Percentiles rank a stretch among this genome's conserved stretches.
Evolutionary conservation across 2,113 vertebrate genomes (phyloP).

Genomic region (Petaurus breviceps): DNA sequence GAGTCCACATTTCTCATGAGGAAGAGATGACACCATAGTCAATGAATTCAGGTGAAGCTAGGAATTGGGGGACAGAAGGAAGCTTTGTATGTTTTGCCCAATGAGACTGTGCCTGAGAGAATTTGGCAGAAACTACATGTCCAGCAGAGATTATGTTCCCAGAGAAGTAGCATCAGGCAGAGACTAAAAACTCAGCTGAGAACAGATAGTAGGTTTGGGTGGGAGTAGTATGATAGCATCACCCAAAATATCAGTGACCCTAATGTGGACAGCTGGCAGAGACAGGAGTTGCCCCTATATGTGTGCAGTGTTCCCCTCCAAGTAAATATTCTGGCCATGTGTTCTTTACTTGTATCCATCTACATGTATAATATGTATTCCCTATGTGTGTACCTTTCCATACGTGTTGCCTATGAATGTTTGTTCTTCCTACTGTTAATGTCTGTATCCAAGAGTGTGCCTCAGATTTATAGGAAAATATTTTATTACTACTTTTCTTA

Average conservation of each 20-base stretch:
- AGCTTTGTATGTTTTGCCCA: neutral
- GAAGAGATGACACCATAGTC: neutral
- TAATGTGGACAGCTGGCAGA: neutral
- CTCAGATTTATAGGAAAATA: neutral
- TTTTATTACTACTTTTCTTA: neutral
- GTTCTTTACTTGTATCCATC: neutral
- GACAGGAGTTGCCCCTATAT: neutral
- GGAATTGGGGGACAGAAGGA: neutral
- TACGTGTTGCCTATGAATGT: neutral
- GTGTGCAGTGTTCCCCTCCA: neutral
- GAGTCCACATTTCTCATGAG: neutral
- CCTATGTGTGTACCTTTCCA: neutral
- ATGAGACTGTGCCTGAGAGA: neutral
- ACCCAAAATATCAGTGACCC: neutral
- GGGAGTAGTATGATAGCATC: neutral
- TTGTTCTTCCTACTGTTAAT: neutral
- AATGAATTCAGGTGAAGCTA: neutral
- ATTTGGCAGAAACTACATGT: neutral
- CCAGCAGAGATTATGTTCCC: neutral
- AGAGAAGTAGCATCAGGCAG: neutral
- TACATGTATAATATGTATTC: neutral
- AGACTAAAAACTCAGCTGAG: neutral
- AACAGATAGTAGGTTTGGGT: neutral
- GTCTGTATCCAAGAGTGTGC: neutral
- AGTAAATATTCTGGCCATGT: neutral